phyloP scores from a whole-genome alignment of 2,113 vertebrate species.

The Thermophis baileyi region DNA sequence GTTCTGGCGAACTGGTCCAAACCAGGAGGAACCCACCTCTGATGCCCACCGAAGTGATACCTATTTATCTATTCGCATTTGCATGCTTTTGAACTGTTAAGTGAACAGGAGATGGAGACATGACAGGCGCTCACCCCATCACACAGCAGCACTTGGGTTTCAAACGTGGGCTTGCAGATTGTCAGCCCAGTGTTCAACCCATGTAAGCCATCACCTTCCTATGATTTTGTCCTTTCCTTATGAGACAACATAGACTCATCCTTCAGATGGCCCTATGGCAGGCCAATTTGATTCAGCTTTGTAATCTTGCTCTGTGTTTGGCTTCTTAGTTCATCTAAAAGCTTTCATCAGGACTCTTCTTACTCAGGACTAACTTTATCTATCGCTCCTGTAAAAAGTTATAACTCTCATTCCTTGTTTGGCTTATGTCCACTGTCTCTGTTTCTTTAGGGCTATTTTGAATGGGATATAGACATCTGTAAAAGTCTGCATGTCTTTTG shows the following conservation, averaged over 20 bases:
- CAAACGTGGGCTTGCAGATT: background rate
- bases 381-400: background rate
- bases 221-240: background rate
- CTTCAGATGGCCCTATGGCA: background rate
- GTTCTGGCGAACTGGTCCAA: too few species aligned
- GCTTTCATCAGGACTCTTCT: background rate
- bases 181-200: background rate
- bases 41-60: background rate
- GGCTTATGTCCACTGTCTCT: background rate
- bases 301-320: background rate
- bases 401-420: background rate
- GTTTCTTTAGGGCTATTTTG: background rate
- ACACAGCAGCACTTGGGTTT: background rate
- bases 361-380: background rate
- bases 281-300: background rate
- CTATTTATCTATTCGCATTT: background rate
- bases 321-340: background rate
- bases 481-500: background rate
- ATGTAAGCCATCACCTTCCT: background rate
- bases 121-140: background rate
- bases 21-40: too few species aligned
- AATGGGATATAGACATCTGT: background rate
- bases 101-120: background rate
- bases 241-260: background rate
- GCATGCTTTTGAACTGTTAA: background rate